Base-by-base conservation (phyloP, 2,113 vertebrate genomes). In the Atlantisia rogersi region DNA sequence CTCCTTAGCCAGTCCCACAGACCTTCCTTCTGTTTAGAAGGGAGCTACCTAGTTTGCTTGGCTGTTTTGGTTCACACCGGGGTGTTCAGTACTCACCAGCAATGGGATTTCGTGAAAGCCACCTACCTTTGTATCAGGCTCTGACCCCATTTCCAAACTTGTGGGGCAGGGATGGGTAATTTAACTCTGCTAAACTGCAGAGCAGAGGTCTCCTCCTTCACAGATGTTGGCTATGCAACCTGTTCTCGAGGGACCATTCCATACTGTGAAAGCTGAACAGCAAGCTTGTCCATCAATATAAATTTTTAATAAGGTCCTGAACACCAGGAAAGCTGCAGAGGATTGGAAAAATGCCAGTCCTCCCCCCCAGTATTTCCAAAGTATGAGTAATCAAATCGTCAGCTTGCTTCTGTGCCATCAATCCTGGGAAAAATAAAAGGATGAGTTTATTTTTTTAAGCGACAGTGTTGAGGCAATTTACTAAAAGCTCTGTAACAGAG, bases 221-320 rank as follows among this genome's bases (percentile, higher is more conserved):
- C 91, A 91, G 95, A 71, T 65, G 81, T 3, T 86, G 84, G 48
- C 74, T 62, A 25, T 18, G 50, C 46, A 62, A 76, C 56, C 46
- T 35, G 15, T n/a, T 82, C 92, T 93, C 17, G 0, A 93, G 62
- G 87, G 80, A 87, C 16, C 0, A 0, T n/a, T 86, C 67, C 29
- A 44, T 21, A 29, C 10, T 11, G 21, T n/a, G 74, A 81, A 67
- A 69, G 67, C 78, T 93, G 65, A 73, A 95, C 90, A 92, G 59
- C 53, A 80, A 63, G 28, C 80, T 79, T 69, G 74, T 53, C 88
- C 81, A 82, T 91, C 62, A 68, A 7, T 31, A 95, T 84, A 1
- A 90, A 94, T 91, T 96, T 95, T 92, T 95, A 91, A 94, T 86
- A 89, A 65, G 58, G 31, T 53, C 79, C 69, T 75, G 83, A 91